A percentile compares a stretch with the other conserved stretches of the same genome.
phyloP scores from a whole-genome alignment of 2,888 invertebrate species.

The Neuroscelio doddi region DNA sequence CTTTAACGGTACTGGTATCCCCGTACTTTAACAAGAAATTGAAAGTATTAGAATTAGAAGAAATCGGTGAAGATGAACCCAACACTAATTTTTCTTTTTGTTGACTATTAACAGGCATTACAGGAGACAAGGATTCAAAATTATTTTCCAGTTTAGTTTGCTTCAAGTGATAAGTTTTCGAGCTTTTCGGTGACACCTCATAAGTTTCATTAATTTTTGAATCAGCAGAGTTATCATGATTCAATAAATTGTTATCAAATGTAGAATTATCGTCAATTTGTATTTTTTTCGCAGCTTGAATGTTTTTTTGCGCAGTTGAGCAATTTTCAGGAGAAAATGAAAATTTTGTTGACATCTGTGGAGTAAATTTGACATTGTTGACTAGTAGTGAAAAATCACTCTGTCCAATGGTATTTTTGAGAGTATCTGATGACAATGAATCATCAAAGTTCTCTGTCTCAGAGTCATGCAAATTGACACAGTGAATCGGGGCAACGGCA shows the following conservation, averaged over 20 bases:
- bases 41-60: slow-evolving; percentile 7
- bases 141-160: slow-evolving; percentile 47
- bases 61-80: slow-evolving; percentile 46
- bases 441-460: slow-evolving; percentile 50
- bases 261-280: too few relatives aligned
- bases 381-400: slow-evolving; percentile 58
- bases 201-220: slow-evolving; percentile 47
- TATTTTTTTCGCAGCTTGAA: too few relatives aligned
- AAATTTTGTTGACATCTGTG: slow-evolving; percentile 31
- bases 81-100: neutral
- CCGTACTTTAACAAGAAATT: slow-evolving; percentile 15
- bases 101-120: slow-evolving; percentile 4
- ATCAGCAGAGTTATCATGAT: slow-evolving; percentile 21
- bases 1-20: slow-evolving; percentile 54
- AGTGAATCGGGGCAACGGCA: slow-evolving; percentile 40
- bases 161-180: slow-evolving; percentile 30
- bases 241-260: too few relatives aligned
- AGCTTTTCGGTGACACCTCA: slow-evolving; percentile 47
- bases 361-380: slow-evolving; percentile 58
- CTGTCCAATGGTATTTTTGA: slow-evolving; percentile 23
- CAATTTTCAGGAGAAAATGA: slow-evolving; percentile 51
- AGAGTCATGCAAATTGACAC: neutral
- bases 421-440: slow-evolving; percentile 50
- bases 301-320: slow-evolving; percentile 44
- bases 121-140: slow-evolving; percentile 46